Evolutionary conservation across 2,113 vertebrate species (phyloP), one percentile per base, ranked within the genome.

Genomic region (Tupaia tana): DNA sequence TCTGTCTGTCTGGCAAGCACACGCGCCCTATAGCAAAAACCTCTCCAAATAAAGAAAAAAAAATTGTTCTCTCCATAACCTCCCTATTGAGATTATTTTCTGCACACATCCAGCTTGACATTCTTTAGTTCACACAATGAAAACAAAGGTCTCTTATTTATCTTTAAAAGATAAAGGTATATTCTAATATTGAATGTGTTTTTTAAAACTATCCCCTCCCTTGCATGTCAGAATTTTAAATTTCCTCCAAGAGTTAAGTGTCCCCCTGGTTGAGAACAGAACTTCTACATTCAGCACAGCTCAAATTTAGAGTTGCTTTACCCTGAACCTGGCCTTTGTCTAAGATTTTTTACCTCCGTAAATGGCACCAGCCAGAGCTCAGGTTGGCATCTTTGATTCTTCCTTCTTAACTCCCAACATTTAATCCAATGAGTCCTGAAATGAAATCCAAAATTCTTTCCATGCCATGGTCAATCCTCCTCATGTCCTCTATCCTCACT

Each of bases 121-220:
- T 89, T 92, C 73, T 79, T 69, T 89, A 75, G 43, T 91, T 93
- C 34, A 63, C 25, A 83, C 52, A 54, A 73, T 61, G 52, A 82
- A 96, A 93, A 90, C 29, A 81, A 87, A 93, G 9, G 10, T 2
- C 4, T 63, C 11, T 89, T 63, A 58, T 73, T 75, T 95, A 66
- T 73, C 94, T 94, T 81, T 89, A 56, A 93, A 89, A 81, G 78
- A 56, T 77, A 27, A 93, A 95, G 61, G 52, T 64, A 63, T 69
- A 69, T 11, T 75, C 27, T 81, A 93, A 22, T 88, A 29, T 9
- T 22, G 29, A 82, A 81, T 58, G 4, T 80, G 13, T 52, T 61
- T 92, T 78, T 77, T 78, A 64, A 77, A 92, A 66, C 16, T 63
- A 67, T 52, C 52, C 9, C 27, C 29, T 79, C 69, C 4, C 22